Evolutionary conservation across 2,797 vertebrate genomes (phyloP).

Genomic region (Sylvilagus floridanus): DNA sequence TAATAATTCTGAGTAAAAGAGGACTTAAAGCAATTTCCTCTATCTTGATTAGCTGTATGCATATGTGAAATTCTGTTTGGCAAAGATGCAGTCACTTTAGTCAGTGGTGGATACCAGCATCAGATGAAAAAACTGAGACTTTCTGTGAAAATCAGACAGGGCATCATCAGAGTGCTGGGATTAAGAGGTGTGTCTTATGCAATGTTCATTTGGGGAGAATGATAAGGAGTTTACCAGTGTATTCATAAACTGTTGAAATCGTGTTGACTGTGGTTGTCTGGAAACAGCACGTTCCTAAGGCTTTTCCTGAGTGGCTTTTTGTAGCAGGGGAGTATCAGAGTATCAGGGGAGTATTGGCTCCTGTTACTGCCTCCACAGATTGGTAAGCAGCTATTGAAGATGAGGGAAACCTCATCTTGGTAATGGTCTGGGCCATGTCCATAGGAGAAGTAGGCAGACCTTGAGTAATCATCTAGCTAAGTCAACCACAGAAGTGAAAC

Average conservation of each 20-base stretch:
- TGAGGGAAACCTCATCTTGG: neutral
- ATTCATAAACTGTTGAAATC: neutral
- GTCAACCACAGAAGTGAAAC: neutral
- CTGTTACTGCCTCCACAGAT: neutral
- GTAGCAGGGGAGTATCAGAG: neutral
- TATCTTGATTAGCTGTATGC: neutral
- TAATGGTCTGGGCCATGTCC: neutral
- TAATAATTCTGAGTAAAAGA: neutral
- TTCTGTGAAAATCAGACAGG: neutral
- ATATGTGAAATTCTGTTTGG: neutral
- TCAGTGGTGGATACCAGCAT: neutral
- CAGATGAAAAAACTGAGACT: neutral
- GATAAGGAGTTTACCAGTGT: neutral
- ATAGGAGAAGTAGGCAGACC: neutral
- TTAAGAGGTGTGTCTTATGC: neutral
- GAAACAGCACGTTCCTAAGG: neutral
- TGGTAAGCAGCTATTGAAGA: neutral
- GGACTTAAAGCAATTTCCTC: accelerated
- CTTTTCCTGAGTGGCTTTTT: neutral
- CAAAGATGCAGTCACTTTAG: neutral
- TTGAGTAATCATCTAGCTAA: neutral
- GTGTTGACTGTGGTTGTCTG: neutral
- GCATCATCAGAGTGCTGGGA: neutral
- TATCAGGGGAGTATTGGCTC: neutral
- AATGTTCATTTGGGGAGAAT: neutral